Conservation (phyloP, 2,888 invertebrate species). For the Dicyrtomina minuta region DNA sequence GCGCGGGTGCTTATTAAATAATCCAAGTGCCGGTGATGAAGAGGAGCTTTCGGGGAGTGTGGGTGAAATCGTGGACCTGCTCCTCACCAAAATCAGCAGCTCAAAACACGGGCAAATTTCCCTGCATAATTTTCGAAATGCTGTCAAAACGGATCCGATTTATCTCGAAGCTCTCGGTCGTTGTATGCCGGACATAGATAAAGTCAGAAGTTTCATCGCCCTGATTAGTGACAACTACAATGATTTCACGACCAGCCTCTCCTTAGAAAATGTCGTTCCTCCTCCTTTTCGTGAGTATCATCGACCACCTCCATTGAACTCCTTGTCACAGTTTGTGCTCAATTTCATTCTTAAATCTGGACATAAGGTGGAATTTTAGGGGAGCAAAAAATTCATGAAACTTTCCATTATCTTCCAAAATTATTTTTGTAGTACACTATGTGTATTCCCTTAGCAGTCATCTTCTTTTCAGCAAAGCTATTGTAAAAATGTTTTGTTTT, state of each 20-base stretch:
- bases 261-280: too few relatives aligned
- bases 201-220: not conserved
- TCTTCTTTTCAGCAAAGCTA: too few relatives aligned
- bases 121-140: conserved; percentile 68
- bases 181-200: conserved; percentile 65
- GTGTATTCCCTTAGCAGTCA: too few relatives aligned
- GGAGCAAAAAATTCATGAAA: too few relatives aligned
- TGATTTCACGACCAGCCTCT: not conserved
- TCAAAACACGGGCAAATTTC: conserved; percentile 79
- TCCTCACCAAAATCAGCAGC: conserved; percentile 73
- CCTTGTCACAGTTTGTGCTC: too few relatives aligned
- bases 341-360: too few relatives aligned
- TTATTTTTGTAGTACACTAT: too few relatives aligned
- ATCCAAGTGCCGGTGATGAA: conserved; percentile 60
- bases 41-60: conserved; percentile 86
- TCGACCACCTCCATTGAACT: too few relatives aligned
- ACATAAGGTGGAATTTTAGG: too few relatives aligned
- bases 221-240: conserved; percentile 3
- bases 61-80: conserved; percentile 74
- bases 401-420: too few relatives aligned
- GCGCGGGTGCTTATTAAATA: conserved; percentile 60
- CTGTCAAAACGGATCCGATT: conserved; percentile 71
- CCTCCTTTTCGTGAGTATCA: too few relatives aligned
- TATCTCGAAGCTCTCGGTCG: conserved; percentile 81
- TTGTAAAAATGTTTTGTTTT: too few relatives aligned